These are phyloP conservation scores for Melanaphis sacchari DNA, from an alignment of 1,140 invertebrate genomes.

Conservation along the genomic window DNA sequence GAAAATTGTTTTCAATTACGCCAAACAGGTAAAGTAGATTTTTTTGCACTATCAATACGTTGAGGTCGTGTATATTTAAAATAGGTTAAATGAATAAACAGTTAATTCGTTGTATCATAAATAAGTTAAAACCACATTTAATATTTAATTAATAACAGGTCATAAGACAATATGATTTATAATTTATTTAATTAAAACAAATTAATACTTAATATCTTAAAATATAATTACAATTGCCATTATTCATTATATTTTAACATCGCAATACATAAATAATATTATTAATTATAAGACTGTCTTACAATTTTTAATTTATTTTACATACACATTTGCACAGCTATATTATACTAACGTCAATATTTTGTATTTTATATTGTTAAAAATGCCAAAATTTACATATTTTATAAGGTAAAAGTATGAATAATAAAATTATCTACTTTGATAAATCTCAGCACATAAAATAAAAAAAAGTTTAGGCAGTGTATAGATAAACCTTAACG, in stretches of 20 bases:
- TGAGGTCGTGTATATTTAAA: neutral
- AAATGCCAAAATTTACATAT: neutral
- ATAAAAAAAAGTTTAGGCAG: neutral
- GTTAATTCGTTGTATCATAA: neutral
- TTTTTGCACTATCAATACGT: neutral
- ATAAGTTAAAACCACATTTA: neutral
- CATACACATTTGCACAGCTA: neutral
- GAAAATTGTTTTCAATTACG: conserved; percentile 35
- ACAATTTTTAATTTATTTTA: neutral
- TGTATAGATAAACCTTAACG: neutral
- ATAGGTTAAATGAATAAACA: neutral
- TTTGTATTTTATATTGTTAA: neutral
- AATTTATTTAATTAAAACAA: neutral
- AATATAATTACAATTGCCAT: neutral
- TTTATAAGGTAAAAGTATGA: neutral
- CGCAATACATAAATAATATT: neutral
- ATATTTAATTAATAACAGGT: neutral
- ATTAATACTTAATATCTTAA: neutral
- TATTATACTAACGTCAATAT: neutral
- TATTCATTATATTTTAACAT: neutral
- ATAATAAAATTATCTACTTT: neutral
- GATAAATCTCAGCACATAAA: neutral
- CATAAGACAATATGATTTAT: neutral
- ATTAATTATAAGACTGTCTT: neutral
- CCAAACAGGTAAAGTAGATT: conserved; percentile 9